Base-by-base conservation (phyloP, 1,140 invertebrate genomes). In the Diplogasteroides magnus region DNA sequence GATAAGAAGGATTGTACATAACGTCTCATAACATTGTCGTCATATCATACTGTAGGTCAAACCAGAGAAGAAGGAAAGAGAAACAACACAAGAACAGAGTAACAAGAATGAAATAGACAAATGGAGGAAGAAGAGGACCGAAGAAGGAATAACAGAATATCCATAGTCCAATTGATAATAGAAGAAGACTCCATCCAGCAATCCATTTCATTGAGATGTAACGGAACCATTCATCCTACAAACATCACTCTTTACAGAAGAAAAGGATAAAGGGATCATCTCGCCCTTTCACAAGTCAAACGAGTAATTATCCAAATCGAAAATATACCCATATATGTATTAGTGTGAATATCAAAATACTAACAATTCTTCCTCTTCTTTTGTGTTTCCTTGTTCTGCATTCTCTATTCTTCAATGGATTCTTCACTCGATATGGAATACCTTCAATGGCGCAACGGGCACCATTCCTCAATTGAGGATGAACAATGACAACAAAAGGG, bases 401-500 rank as follows among this genome's bases (percentile, higher is more conserved):
- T 61, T 78, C 59, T 61, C 78, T 61, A 59, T 79, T 77, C 63
- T 79, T 79, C 67, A 79, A 61, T 6, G 78, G 77, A 48, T 68
- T 61, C 61, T 79, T 79, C 13, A 79, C 77, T 31, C 78, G 60
- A 57, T 73, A 57, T 0, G 76, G 69, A 32, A 69, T 76, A 0
- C 27, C 75, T 64, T 80, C 69, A 55, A 86, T 85, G n/a, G 84
- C 80, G 2, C 83, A 73, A 69, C 83, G 75, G 1, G 86, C 86
- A 1, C 83, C 84, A 0, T 70, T n/a, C 86, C 86, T 87, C 11
- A 71, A 62, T 11, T 83, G 74, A 2, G 84, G 84, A 2, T 86
- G 86, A 27, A 67, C 56, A n/a, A n/a, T n/a, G n/a, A n/a, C n/a
- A n/a, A n/a, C n/a, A n/a, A n/a, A n/a, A 67, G 37, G 23, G 13